phyloP scores from a whole-genome alignment of 1,140 invertebrate genomes.

The Drosophila kikkawai region DNA sequence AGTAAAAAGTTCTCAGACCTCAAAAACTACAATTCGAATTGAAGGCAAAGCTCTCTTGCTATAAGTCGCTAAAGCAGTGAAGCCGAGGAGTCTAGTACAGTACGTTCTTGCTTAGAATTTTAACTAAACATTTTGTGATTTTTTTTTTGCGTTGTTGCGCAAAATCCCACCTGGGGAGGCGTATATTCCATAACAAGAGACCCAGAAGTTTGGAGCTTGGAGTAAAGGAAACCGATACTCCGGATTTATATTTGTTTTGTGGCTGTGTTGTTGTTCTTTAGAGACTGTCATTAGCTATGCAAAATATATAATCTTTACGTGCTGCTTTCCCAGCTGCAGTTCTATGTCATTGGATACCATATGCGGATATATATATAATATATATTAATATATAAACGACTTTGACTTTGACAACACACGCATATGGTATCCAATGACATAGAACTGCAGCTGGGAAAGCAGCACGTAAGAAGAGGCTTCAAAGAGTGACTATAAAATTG shows the following conservation, averaged over 20 bases:
- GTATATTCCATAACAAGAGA: constrained; percentile 7
- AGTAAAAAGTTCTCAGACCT: constrained; percentile 58
- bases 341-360: no score
- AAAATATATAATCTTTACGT: constrained; percentile 25
- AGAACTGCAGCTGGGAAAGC: constrained; percentile 20
- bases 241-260: background rate
- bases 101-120: constrained; percentile 45
- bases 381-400: constrained; percentile 28
- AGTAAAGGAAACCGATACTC: background rate
- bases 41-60: constrained; percentile 17
- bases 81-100: constrained; percentile 12
- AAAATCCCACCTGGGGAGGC: constrained; percentile 43
- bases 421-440: background rate
- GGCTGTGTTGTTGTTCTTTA: background rate
- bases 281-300: constrained; percentile 35
- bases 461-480: background rate
- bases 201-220: background rate
- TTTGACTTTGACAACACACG: constrained; percentile 40
- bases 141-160: no score
- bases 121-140: constrained; percentile 35
- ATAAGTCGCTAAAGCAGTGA: constrained; percentile 10
- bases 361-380: constrained; percentile 2
- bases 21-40: constrained; percentile 40
- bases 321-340: no score
- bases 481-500: constrained; percentile 10